Base-by-base conservation (phyloP, 2,888 invertebrate species). In the Esperia sulphurella region DNA sequence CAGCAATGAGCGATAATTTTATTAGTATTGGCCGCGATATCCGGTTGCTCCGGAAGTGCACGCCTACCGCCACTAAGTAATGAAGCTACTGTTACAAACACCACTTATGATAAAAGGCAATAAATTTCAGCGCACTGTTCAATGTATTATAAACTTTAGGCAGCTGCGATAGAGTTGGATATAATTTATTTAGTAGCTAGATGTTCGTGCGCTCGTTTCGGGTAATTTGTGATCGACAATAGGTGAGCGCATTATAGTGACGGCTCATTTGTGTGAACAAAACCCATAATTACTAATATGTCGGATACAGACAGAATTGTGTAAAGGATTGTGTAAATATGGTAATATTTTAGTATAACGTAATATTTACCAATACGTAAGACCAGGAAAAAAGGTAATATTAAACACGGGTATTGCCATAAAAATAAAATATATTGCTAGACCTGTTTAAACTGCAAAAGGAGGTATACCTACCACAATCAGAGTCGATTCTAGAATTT, bases 61-160 rank as follows among this genome's bases (percentile, higher is more conserved):
- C 86, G 81, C 86, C 84, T 79, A 75, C 77, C 66, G 60, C 67
- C 68, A 75, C 81, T 87, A 88, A 89, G 87, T 89, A 88, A 89
- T 87, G 83, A 88, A 79, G 75, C 76, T 77, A 79, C 72, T 76
- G 75, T 79, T 80, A 81, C 81, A 60, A 37, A 65, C 58, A 69
- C 67, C 68, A 65, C 67, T 68, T 59, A 61, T 60, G 61, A 61
- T 63, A 64, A 71, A 72, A 70, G 71, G 71, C 64, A 66, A 72
- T 69, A 64, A 63, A 48, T 43, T 33, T 55, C 57, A 48, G 53
- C 48, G 41, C 5, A 13, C 50, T 51, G 38, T 45, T 50, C 62
- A 58, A 29, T 54, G 48, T 45, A 67, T 59, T 70, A 52, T 65
- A 54, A 62, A 52, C 68, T 62, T 58, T 74, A 67, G n/a, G 6